A percentile compares a stretch with the other conserved stretches of the same genome.
These are phyloP conservation scores for Chaenogobius annularis DNA, from an alignment of 2,113 vertebrate species.

Conservation along the genomic window DNA sequence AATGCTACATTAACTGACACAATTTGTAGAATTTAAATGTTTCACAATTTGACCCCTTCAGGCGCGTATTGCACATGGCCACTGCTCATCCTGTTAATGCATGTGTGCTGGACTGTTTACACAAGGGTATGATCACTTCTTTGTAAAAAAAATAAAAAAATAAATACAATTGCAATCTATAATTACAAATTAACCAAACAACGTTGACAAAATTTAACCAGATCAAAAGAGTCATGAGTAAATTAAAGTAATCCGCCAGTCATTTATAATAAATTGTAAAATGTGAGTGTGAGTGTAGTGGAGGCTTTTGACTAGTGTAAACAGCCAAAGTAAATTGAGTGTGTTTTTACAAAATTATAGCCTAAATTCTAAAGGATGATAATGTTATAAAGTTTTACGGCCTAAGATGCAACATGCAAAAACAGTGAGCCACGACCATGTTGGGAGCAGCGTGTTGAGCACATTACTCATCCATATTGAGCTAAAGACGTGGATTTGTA, in stretches of 20 bases:
- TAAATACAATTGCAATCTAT: conserved; percentile 42
- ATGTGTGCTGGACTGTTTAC: conserved; percentile 18
- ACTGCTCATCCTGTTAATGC: conserved; percentile 4
- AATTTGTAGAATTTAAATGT: conserved; percentile 22
- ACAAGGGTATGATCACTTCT: conserved; percentile 11
- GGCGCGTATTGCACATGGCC: conserved; percentile 9
- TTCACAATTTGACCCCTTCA: neutral
- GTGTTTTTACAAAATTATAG: conserved; percentile 48
- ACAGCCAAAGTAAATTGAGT: conserved; percentile 33
- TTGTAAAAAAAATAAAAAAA: conserved; percentile 5
- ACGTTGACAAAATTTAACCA: conserved; percentile 39
- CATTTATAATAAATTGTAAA: conserved; percentile 52
- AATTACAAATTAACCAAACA: conserved; percentile 50
- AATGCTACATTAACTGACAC: conserved; percentile 26
- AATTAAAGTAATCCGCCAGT: conserved; percentile 44
- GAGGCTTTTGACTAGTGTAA: conserved; percentile 19
- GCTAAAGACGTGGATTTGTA: conserved; percentile 44
- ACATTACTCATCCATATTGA: conserved; percentile 59
- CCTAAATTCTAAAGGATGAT: conserved; percentile 21
- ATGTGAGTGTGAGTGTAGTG: conserved; percentile 25
- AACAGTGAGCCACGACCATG: conserved; percentile 64
- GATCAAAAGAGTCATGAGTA: conserved; percentile 35
- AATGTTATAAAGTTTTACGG: conserved; percentile 57
- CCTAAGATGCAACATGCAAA: conserved; percentile 59
- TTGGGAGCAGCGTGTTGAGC: conserved; percentile 63